Percentiles rank a stretch among this genome's conserved stretches.
These are phyloP conservation scores for Dascyllus trimaculatus DNA, from an alignment of 2,113 vertebrate species.

Conservation along the genomic window DNA sequence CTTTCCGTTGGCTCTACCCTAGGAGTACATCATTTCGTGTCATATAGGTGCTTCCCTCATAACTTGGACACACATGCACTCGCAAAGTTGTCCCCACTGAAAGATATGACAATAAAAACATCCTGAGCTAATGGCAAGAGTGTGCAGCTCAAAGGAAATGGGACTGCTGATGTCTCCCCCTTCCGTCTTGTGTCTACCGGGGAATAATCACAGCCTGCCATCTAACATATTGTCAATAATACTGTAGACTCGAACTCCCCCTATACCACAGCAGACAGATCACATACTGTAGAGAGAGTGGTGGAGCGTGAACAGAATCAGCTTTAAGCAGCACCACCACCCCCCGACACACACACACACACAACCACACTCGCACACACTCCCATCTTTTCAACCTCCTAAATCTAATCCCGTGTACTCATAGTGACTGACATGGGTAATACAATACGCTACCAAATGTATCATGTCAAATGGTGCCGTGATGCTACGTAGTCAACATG, in stretches of 20 bases:
- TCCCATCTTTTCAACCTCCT: conserved; percentile 38
- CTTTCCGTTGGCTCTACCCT: not conserved
- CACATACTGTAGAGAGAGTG: conserved; percentile 64
- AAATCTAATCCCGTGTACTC: conserved; percentile 45
- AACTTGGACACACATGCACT: not conserved
- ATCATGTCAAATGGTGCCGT: conserved; percentile 33
- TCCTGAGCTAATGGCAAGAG: conserved; percentile 55
- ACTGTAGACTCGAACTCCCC: conserved; percentile 52
- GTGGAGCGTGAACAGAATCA: conserved; percentile 76
- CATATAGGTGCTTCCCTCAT: not conserved
- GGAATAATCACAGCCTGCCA: conserved; percentile 71
- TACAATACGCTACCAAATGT: conserved; percentile 40
- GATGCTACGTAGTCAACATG: conserved; percentile 11
- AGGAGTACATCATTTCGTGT: not conserved
- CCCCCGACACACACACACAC: not conserved
- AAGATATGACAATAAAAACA: conserved; percentile 26
- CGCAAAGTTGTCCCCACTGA: conserved; percentile 4
- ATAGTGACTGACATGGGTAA: conserved; percentile 20
- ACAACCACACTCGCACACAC: not conserved
- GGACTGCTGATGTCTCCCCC: conserved; percentile 69
- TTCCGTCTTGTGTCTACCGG: conserved; percentile 57
- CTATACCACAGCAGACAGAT: conserved; percentile 59
- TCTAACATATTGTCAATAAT: conserved; percentile 81
- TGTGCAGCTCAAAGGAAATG: conserved; percentile 56
- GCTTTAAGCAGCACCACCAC: conserved; percentile 35